Evolutionary conservation across 2,113 vertebrate genomes (phyloP), one percentile per base, ranked within the genome.

Genomic region (Tachycineta bicolor): DNA sequence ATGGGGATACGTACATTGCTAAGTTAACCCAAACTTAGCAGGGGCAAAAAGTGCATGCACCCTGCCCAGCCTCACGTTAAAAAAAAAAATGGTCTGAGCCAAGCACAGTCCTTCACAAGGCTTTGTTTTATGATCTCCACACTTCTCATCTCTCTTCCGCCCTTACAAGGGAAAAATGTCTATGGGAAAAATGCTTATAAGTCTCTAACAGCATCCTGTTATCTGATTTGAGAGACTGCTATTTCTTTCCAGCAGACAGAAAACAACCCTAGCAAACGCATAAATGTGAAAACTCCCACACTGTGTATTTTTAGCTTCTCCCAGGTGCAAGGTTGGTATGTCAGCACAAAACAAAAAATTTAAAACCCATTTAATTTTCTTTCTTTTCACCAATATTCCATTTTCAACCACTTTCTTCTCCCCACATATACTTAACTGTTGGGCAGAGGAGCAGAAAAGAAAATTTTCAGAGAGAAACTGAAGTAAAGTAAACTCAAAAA

Each of bases 21-120:
- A 21, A 43, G 10, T 52, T 19, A 68, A 69, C 39, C 8, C 33
- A 52, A 59, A 52, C 14, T 10, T 37, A 33, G 9, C 53, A 77
- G 53, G 25, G 22, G 26, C 7, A 37, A 52, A 60, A 46, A 15
- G 12, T 44, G 22, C 33, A 43, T 22, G 9, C 4, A 52, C 11
- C 10, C 5, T 37, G 26, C 6, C 37, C 3, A 10, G 15, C 26
- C 22, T 39, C 26, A 52, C 0, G 0, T 14, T 43, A 17, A 52
- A 77, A 44, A 43, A 18, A 25, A 3, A 56, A 31, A 8, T 37
- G 6, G 2, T 8, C 14, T 60, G 63, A 28, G 0, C 0, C 33
- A 28, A 22, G 33, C 12, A 46, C 33, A 53, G 1, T 33, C 18
- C 31, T 53, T 15, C 55, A 69, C 39, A 28, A 39, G 10, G 18